Conservation (phyloP, 2,113 vertebrate genomes). For the Campylorhamphus procurvoides region DNA sequence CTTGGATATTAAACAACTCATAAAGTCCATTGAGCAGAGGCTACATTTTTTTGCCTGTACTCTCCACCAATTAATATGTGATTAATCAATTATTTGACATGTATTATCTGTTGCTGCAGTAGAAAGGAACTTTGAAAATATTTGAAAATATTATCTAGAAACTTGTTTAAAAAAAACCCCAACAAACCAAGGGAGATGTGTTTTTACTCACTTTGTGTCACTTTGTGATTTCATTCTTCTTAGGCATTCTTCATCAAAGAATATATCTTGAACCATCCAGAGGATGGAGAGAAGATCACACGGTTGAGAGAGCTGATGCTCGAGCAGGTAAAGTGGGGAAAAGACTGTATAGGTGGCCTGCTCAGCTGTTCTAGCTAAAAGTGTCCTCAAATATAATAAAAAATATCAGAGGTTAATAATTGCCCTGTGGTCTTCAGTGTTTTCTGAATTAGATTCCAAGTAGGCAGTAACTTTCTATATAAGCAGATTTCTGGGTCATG, state of each 20-base stretch:
- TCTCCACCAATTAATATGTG: background rate
- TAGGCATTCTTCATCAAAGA: conserved; percentile 98
- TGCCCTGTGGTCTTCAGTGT: background rate
- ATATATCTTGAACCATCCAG: conserved; percentile 93
- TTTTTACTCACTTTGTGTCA: background rate
- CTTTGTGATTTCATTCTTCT: background rate
- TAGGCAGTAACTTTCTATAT: background rate
- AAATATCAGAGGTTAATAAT: background rate
- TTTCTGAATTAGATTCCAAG: background rate
- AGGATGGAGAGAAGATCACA: conserved; percentile 96
- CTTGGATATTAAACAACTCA: background rate
- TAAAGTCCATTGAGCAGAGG: background rate
- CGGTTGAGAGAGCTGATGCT: conserved; percentile 96
- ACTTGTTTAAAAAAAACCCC: background rate
- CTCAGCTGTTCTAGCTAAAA: background rate
- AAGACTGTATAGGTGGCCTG: background rate
- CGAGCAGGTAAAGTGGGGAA: conserved; percentile 85
- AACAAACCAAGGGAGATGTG: background rate
- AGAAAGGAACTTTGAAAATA: background rate
- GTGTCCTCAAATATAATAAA: background rate
- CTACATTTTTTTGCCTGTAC: background rate
- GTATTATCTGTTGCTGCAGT: background rate
- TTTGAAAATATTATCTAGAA: background rate
- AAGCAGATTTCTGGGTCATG: background rate
- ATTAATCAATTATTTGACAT: background rate